Percentiles rank a stretch among this genome's conserved stretches.
phyloP scores from a whole-genome alignment of 2,113 vertebrate genomes.

The Pangasianodon gigas region DNA sequence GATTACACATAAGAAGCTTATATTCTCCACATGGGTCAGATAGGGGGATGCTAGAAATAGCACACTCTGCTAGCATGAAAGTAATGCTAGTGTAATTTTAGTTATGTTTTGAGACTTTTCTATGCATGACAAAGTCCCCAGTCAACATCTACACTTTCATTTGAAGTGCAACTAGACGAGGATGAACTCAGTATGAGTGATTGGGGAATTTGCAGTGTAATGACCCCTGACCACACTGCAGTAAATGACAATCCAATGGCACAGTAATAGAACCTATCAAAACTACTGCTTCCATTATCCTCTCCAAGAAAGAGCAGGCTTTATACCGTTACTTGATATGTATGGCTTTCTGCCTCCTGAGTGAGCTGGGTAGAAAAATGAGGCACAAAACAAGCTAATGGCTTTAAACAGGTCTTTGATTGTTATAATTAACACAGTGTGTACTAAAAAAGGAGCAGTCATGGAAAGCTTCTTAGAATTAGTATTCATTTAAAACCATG shows the following conservation, averaged over 20 bases:
- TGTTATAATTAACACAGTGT: conserved; percentile 10
- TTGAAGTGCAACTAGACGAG: background rate
- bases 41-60: conserved; percentile 36
- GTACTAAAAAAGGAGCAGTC: background rate
- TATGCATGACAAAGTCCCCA: background rate
- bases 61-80: conserved; percentile 17
- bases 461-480: background rate
- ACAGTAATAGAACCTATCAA: background rate
- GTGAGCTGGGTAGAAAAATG: conserved; percentile 17
- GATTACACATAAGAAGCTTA: conserved; percentile 76
- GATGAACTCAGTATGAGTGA: background rate
- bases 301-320: conserved; percentile 59
- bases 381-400: background rate
- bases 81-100: background rate
- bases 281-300: conserved; percentile 34
- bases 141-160: background rate
- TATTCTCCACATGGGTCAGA: conserved; percentile 67
- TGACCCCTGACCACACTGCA: background rate
- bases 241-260: background rate
- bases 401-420: background rate
- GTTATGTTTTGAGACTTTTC: background rate
- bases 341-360: conserved; percentile 52
- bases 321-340: conserved; percentile 60
- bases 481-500: background rate
- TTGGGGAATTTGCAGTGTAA: background rate